Evolutionary conservation across 1,140 invertebrate genomes (phyloP), one percentile per base, ranked within the genome.

Genomic region (Meloidogyne exigua): DNA sequence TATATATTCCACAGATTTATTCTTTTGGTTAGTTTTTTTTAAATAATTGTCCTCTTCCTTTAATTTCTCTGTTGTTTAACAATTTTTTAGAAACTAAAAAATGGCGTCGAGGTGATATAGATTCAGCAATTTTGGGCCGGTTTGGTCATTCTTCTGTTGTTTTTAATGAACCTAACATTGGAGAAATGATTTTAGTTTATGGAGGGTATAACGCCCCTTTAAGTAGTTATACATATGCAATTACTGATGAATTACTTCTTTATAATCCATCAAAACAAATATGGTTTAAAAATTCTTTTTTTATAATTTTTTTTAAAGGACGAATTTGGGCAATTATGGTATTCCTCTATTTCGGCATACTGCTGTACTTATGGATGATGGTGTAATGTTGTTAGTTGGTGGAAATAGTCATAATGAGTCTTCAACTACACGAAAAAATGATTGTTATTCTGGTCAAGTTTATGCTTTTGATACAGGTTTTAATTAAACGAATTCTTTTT

Each of bases 331-430:
- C 3, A 63, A 39, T 70, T 87, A 85, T 77, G 84, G 82, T 63
- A 69, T 76, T 18, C 84, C 80, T 44, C 44, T 83, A 32, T 86
- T 79, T 69, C 76, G 78, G 3, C 85, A 87, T 72, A 57, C 81
- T 3, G 85, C 86, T n/a, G 85, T 85, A 1, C 23, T 87, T 49
- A 26, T 87, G 10, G 85, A 87, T 70, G 49, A 57, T 57, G 85
- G 78, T n/a, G 67, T 88, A 23, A 82, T 87, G 79, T 73, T 88
- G 1, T 70, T 87, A 28, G 72, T 84, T 64, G 85, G 85, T 21
- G 85, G 85, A 39, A 87, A 87, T 26, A 79, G 69, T 25, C 82
- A 85, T 36, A 88, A 87, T 75, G 82, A 85, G 49, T 85, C 83
- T 44, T 82, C 79, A 7, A 57, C 76, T 13, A 65, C 71, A 42